A percentile compares a stretch with the other conserved stretches of the same genome.
Evolutionary conservation across 2,888 invertebrate genomes (phyloP).

Genomic region (Nebria brevicollis): DNA sequence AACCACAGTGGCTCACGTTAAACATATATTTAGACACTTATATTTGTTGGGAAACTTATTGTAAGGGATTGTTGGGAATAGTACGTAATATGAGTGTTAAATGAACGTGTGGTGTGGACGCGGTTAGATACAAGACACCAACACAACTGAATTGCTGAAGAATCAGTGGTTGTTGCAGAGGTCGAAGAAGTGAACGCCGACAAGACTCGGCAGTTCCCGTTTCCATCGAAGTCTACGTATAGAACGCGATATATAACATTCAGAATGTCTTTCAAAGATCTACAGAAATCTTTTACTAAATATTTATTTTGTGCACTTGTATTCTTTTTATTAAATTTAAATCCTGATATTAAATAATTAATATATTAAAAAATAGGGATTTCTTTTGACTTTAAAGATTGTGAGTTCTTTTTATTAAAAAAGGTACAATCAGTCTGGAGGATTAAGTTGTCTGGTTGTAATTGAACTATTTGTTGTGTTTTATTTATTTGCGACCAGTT

Average conservation of each 20-base stretch:
- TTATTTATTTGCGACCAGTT: not conserved
- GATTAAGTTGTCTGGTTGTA: not conserved
- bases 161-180: conserved; percentile 3
- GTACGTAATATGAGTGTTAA: not conserved
- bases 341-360: too few relatives aligned
- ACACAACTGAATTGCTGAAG: conserved; percentile 7
- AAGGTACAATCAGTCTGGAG: not conserved
- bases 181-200: not conserved
- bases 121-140: conserved; percentile 7
- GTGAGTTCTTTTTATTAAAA: not conserved
- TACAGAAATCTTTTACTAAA: too few relatives aligned
- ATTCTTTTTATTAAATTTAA: too few relatives aligned
- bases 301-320: too few relatives aligned
- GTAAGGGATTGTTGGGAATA: too few relatives aligned
- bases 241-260: not conserved
- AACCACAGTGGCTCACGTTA: too few relatives aligned
- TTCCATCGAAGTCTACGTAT: conserved; percentile 5
- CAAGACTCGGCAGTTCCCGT: conserved; percentile 20
- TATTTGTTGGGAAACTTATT: too few relatives aligned
- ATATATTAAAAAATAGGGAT: too few relatives aligned
- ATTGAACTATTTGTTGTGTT: not conserved
- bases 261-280: too few relatives aligned
- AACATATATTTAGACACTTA: too few relatives aligned
- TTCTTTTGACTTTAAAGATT: too few relatives aligned
- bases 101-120: not conserved